Base-by-base conservation (phyloP, 2,888 invertebrate genomes). In the Trisateles emortualis region DNA sequence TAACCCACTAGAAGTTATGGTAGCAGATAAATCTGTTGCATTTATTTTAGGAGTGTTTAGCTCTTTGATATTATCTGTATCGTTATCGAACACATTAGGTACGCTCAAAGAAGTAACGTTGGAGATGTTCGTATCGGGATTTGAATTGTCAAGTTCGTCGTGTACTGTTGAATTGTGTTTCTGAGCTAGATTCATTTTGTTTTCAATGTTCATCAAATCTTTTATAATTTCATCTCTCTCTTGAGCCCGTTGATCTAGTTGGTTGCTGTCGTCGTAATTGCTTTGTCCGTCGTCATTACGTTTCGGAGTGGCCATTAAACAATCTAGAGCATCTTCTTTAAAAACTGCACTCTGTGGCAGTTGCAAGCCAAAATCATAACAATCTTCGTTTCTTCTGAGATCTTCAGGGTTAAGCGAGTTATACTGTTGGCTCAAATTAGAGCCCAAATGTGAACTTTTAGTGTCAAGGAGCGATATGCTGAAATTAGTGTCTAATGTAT, bases 141-240 rank as follows among this genome's bases (percentile, higher is more conserved):
- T 72, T 17, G 54, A 36, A 38, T 59, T 72, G 30, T 74, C 72
- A 40, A 64, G 67, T 17, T 72, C 69, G 16, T 76, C 68, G 41
- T 70, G 69, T 26, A 55, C 66, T 29, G 68, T 57, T 17, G 68
- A 52, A 50, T 75, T 66, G 51, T 68, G 76, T 19, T 76, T 74
- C 24, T 79, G 78, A 10, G 74, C 67, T 64, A 86, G 75, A 56
- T 76, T 80, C 53, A 90, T 87, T 58, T 85, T 88, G 49, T 82
- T 84, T 68, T 91, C 92, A 67, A 92, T 89, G 55, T 90, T 91
- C 84, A 92, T 87, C 48, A 92, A 74, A 69, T 92, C 92, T 68
- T 90, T 87, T 53, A 92, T 92, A 32, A 92, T 90, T 72, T 90
- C 87, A 51, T 89, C 91, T 59, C 86, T 81, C 51, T 88, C 90